Base-by-base conservation (phyloP, 2,113 vertebrate species). In the Boleophthalmus pectinirostris region DNA sequence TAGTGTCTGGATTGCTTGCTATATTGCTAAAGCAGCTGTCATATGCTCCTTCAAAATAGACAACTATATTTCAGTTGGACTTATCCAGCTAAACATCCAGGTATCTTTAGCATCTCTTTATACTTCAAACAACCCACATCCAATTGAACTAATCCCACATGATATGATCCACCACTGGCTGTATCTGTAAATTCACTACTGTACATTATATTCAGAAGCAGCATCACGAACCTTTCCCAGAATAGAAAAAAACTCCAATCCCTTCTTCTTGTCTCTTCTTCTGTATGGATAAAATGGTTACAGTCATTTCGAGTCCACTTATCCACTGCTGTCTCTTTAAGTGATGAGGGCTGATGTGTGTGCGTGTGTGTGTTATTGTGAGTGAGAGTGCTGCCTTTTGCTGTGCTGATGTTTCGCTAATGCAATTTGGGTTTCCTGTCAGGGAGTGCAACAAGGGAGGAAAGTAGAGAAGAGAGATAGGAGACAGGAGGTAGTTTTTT, bases 351-450 rank as follows among this genome's bases (percentile, higher is more conserved):
- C 79, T 79, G 83, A 70, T 54, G 49, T 15, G 23, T 74, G 86
- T 88, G 85, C 87, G 84, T 83, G 83, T 70, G 54, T 66, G 68
- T 77, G 80, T 79, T 85, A 84, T 88, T 86, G 84, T 86, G 80
- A 29, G 29, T 86, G 80, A 79, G 80, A 82, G 85, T 64, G 33
- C 20, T 64, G 33, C 33, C 82, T 81, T 79, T 29, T 79, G 70
- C 82, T 87, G 77, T 82, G 65, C 80, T 90, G 90, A 90, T 91
- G 80, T 85, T 88, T 87, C 83, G 82, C 84, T 91, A 92, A 93
- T 92, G 86, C 73, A 90, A 90, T 93, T 88, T 91, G 82, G 78
- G 85, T 88, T 91, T 90, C 86, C 87, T 88, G 88, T 84, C 72
- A 84, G 78, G 61, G 64, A 23, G 72, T 65, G 57, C 58, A 65